Evolutionary conservation across 37 sponge, comb jelly and placozoan species (phyloP).

Genomic region (Dysidea cf. avara): DNA sequence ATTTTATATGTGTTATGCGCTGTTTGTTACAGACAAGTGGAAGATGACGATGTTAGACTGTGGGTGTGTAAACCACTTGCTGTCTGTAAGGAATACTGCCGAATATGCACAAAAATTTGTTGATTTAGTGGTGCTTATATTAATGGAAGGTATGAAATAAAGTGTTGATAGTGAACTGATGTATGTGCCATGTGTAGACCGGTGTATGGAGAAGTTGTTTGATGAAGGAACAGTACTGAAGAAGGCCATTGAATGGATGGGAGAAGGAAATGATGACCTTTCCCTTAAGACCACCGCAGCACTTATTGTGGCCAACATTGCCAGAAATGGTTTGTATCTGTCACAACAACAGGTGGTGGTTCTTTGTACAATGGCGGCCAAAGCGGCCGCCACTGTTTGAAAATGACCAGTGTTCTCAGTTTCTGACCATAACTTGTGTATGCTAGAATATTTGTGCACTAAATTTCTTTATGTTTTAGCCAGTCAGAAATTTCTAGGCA

Average conservation of each 20-base stretch:
- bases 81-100: slow-evolving; percentile 3
- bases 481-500: no score
- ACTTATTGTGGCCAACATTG: slow-evolving; percentile 64
- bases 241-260: slow-evolving; percentile 39
- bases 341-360: neutral
- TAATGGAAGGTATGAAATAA: slow-evolving; percentile 16
- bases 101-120: slow-evolving; percentile 13
- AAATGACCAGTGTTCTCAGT: no score
- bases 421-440: no score
- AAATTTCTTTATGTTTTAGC: no score
- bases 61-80: slow-evolving; percentile 11
- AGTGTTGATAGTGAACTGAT: neutral
- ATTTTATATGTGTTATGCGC: no score
- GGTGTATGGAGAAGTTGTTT: slow-evolving; percentile 37
- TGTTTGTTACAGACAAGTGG: slow-evolving; percentile 24
- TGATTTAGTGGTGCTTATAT: slow-evolving; percentile 28
- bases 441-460: no score
- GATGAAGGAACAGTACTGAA: slow-evolving; percentile 15
- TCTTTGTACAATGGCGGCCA: neutral
- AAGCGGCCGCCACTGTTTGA: no score
- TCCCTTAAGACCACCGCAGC: slow-evolving; percentile 41
- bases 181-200: slow-evolving; percentile 10
- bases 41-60: slow-evolving; percentile 20
- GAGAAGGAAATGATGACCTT: neutral
- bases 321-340: slow-evolving; percentile 30